Percentiles rank a stretch among this genome's conserved stretches.
These are phyloP conservation scores for Pogonophryne albipinna DNA, from an alignment of 2,797 vertebrate species.

Conservation along the genomic window DNA sequence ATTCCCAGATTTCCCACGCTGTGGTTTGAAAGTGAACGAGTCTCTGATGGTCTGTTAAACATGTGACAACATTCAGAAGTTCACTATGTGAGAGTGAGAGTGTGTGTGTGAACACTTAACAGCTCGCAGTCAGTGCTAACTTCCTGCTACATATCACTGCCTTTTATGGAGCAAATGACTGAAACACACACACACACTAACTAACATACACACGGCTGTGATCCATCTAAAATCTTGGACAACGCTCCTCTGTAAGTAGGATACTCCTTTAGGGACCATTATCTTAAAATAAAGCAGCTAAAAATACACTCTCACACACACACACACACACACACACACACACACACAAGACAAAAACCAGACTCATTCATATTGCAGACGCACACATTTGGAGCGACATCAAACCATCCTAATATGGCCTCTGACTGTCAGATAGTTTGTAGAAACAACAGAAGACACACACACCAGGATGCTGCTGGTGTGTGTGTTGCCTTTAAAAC, in stretches of 20 bases:
- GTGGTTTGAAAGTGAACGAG: not conserved
- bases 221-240: constrained; percentile 37
- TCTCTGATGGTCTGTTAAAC: not conserved
- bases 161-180: constrained; percentile 47
- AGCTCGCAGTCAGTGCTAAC: constrained; percentile 9
- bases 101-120: constrained; percentile 25
- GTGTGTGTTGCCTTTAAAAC: not conserved
- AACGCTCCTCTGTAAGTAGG: constrained; percentile 46
- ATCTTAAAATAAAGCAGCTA: constrained; percentile 58
- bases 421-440: not conserved
- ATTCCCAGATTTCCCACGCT: constrained; percentile 2
- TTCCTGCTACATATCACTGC: constrained; percentile 35
- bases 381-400: not conserved
- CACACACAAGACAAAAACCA: not conserved
- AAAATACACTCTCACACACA: no score
- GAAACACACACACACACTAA: constrained; percentile 22
- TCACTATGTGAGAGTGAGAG: not conserved
- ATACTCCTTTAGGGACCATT: constrained; percentile 59
- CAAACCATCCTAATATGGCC: constrained; percentile 28
- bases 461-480: not conserved
- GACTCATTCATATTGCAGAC: constrained; percentile 29
- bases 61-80: constrained; percentile 11
- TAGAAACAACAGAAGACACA: not conserved
- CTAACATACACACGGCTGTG: constrained; percentile 18
- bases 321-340: constrained; percentile 26